phyloP scores from a whole-genome alignment of 2,888 invertebrate species.

The Lochmaea capreae region DNA sequence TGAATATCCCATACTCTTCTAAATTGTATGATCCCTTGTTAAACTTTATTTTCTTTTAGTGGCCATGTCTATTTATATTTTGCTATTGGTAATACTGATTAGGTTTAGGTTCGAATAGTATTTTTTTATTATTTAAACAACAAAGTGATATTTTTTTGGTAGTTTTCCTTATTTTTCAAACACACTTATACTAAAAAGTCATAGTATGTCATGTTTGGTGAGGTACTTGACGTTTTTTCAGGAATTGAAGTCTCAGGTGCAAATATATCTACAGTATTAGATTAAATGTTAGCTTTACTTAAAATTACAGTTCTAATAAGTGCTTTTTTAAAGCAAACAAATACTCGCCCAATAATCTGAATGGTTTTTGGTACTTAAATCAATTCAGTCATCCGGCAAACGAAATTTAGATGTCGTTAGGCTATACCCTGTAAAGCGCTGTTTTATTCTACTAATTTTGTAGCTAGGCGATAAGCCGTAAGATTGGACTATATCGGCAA shows the following conservation, averaged over 20 bases:
- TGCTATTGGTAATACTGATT: not conserved
- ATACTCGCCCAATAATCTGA: too few species aligned
- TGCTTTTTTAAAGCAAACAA: not conserved
- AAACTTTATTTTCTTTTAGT: not conserved
- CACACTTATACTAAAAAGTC: not conserved
- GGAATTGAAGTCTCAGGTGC: slow-evolving; percentile 11
- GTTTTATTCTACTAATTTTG: too few species aligned
- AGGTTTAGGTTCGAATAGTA: slow-evolving; percentile 9
- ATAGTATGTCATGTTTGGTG: not conserved
- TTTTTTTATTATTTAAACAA: slow-evolving; percentile 11
- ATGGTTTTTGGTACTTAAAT: too few species aligned
- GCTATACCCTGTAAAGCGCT: too few species aligned
- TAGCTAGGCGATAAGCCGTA: too few species aligned
- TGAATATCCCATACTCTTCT: too few species aligned
- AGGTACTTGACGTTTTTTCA: not conserved
- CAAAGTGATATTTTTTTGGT: slow-evolving; percentile 16
- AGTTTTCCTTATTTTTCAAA: not conserved
- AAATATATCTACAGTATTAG: not conserved
- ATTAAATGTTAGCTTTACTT: not conserved
- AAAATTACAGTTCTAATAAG: too few species aligned
- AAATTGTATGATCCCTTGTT: too few species aligned
- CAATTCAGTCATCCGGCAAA: too few species aligned
- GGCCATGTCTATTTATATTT: slow-evolving; percentile 14
- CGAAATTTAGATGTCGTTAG: too few species aligned
- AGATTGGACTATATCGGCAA: too few species aligned